These are phyloP conservation scores for Ariolimax columbianus DNA, from an alignment of 2,888 invertebrate genomes.

Conservation along the genomic window DNA sequence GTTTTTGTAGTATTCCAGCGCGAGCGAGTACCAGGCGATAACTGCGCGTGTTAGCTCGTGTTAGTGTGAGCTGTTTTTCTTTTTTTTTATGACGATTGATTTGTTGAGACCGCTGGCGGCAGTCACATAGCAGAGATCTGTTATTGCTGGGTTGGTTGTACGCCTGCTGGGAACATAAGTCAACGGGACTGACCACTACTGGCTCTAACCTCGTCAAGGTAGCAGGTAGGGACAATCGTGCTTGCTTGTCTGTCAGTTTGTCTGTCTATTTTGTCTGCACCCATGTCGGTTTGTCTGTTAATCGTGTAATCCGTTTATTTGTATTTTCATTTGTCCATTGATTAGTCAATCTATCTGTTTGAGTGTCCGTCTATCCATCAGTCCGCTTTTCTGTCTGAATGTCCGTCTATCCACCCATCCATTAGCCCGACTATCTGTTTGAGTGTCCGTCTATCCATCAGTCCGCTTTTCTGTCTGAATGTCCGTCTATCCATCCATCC, in stretches of 20 bases:
- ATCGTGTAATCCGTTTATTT: too few species aligned
- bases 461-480: not conserved
- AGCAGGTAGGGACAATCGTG: too few species aligned
- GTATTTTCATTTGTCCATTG: not conserved
- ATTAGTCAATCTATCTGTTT: constrained; percentile 2
- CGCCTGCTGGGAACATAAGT: too few species aligned
- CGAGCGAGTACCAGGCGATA: not conserved
- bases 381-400: not conserved
- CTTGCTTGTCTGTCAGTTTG: too few species aligned
- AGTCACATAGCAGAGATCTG: too few species aligned
- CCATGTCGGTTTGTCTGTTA: too few species aligned
- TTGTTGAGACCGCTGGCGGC: not conserved
- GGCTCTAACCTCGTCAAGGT: too few species aligned
- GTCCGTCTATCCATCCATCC: not conserved
- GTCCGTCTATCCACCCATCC: not conserved
- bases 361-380: not conserved
- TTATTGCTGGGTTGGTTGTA: too few species aligned
- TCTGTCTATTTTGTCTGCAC: too few species aligned
- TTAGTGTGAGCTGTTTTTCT: not conserved
- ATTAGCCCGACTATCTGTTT: not conserved
- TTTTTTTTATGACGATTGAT: not conserved
- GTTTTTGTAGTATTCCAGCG: not conserved
- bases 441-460: not conserved
- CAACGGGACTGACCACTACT: too few species aligned
- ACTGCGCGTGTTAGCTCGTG: not conserved